Evolutionary conservation across 2,888 invertebrate genomes (phyloP), one percentile per base, ranked within the genome.

Genomic region (Rotaria macrura): DNA sequence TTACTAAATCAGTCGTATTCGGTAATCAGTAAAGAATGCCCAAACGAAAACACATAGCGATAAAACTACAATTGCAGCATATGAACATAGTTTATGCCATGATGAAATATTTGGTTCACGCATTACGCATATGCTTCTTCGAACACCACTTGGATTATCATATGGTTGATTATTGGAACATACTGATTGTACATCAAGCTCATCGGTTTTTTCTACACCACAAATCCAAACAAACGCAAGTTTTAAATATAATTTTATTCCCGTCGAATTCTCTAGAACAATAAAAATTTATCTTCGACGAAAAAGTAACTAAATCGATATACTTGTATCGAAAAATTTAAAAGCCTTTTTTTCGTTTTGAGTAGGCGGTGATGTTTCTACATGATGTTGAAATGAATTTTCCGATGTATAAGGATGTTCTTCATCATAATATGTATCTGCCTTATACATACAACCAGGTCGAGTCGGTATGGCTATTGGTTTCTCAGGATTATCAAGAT

Each of bases 171-270:
- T 43, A 25, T n/a, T 34, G 6, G 79, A 40, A 40, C 2, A 40
- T 5, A 40, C 25, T 23, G 23, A n/a, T 79, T 79, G 40, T 6
- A 12, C 79, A 5, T 79, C 79, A 9, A 79, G 25, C 4, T 79
- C 5, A 43, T 43, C 43, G 14, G 25, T 2, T 79, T 79, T 43
- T 49, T 86, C 86, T 29, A 86, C 38, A 14, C 84, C 86, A 65
- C 86, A 86, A 25, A 86, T 84, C 86, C 86, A 86, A 47, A 74
- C 84, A 20, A 86, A 40, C 0, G 84, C 84, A 49, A n/a, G 79
- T 52, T 86, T 86, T 10, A 86, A 34, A n/a, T 79, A 79, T 12
- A 43, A 79, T 14, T 2, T 2, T n/a, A 43, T 43, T 43, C 79
- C 43, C 0, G 43, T 79, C 0, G 79, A n/a, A 79, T 43, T n/a